phyloP scores from a whole-genome alignment of 2,888 invertebrate species.

The Alentia gelatinosa region DNA sequence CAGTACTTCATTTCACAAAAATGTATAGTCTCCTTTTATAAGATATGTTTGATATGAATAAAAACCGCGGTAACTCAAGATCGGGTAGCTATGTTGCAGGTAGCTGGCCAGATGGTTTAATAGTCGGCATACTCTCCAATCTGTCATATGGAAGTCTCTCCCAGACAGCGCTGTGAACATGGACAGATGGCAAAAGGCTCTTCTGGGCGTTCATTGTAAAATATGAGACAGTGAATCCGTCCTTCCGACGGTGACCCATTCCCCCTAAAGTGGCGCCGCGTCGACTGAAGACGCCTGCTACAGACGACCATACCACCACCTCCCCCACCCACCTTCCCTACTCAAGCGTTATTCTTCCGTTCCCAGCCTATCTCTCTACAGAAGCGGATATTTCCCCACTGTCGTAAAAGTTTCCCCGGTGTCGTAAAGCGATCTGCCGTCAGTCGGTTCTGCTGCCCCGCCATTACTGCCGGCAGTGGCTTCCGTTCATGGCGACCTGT shows the following conservation, averaged over 20 bases:
- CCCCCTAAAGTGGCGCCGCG: neutral
- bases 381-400: neutral
- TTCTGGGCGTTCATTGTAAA: neutral
- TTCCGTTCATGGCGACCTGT: neutral
- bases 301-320: too few species aligned
- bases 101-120: too few species aligned
- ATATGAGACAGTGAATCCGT: neutral
- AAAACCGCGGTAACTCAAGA: too few species aligned
- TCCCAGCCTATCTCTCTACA: neutral
- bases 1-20: too few species aligned
- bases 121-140: too few species aligned
- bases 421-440: neutral
- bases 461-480: neutral
- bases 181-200: neutral
- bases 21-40: too few species aligned
- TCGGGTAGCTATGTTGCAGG: too few species aligned
- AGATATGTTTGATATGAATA: too few species aligned
- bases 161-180: neutral
- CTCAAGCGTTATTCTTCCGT: neutral
- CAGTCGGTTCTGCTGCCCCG: neutral
- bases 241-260: neutral
- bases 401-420: conserved; percentile 1
- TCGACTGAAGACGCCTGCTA: neutral
- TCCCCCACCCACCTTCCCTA: too few species aligned
- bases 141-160: neutral